Base-by-base conservation (phyloP, 2,888 invertebrate genomes). In the Reticulitermes lucifugus region DNA sequence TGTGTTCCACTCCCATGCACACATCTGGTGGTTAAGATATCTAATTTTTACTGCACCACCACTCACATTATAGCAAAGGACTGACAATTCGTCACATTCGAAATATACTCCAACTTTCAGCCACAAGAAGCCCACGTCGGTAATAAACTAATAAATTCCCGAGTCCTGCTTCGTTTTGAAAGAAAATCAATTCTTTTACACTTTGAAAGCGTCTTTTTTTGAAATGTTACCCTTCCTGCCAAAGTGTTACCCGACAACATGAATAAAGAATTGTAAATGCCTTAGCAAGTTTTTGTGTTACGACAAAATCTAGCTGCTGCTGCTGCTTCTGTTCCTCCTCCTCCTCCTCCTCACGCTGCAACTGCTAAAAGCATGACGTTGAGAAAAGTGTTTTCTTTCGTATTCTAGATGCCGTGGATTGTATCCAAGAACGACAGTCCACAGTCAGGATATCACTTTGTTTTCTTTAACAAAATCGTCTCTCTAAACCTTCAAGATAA, bases 241-340 rank as follows among this genome's bases (percentile, higher is more conserved):
- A 70, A 70, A 70, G 70, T 70, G 70, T 25, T 29, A 18, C 25
- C n/a, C 1, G 70, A 29, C 29, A 25, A 70, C 25, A 70, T 29
- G 25, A 29, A 70, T 70, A 70, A 70, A 70, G 70, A n/a, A 70
- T 25, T 25, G 70, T 70, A 70, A 70, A 70, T 70, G 29, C 18
- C 25, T 70, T 70, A 70, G n/a, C 70, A 25, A 70, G 70, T 70
- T 70, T 25, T 70, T 70, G 10, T 55, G 55, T 18, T 55, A 55
- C 14, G 55, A 55, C 55, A 18, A 55, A 55, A 18, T 55, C 14
- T 18, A 5, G 14, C 55, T 18, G 18, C 55, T 18, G 18, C 18
- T 55, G 55, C 14, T 35, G 35, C 4, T 35, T 2, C 35, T 35
- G 35, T 4, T 35, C 35, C 35, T 35, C 35, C 4, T 35, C 35